Conservation (phyloP, 2,888 invertebrate genomes). For the Lithophane leautieri region DNA sequence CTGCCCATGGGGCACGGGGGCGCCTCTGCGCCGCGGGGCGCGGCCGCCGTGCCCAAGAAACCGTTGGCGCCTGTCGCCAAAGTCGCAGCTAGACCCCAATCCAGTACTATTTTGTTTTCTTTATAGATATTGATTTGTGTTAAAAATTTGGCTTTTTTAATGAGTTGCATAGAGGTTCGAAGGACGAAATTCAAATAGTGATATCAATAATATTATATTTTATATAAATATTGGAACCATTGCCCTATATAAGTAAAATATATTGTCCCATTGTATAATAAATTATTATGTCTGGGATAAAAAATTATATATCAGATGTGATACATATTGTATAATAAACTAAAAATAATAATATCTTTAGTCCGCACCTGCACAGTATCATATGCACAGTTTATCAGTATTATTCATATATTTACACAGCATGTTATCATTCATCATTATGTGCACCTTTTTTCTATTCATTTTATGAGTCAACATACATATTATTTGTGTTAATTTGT, state of each 20-base stretch:
- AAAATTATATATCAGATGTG: slow-evolving; percentile 48
- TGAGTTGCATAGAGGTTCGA: slow-evolving; percentile 50
- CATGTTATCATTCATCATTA: slow-evolving; percentile 59
- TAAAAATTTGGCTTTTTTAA: slow-evolving; percentile 60
- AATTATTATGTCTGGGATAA: slow-evolving; percentile 20
- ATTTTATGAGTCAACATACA: slow-evolving; percentile 34
- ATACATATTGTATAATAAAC: slow-evolving; percentile 53
- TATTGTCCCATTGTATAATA: slow-evolving; percentile 28
- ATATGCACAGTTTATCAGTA: slow-evolving; percentile 45
- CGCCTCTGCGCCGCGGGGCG: slow-evolving; percentile 87
- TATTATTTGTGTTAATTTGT: slow-evolving; percentile 31
- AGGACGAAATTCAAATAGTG: slow-evolving; percentile 18
- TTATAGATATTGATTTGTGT: slow-evolving; percentile 71
- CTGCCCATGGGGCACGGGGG: slow-evolving; percentile 96
- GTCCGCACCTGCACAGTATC: slow-evolving; percentile 64
- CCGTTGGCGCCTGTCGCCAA: slow-evolving; percentile 89
- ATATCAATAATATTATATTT: slow-evolving; percentile 51
- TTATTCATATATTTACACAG: slow-evolving; percentile 65
- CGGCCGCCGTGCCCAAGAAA: slow-evolving; percentile 83
- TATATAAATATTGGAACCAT: slow-evolving; percentile 72
- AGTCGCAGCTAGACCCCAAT: slow-evolving; percentile 92
- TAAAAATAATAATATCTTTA: slow-evolving; percentile 28
- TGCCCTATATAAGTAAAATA: slow-evolving; percentile 66
- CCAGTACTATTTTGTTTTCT: slow-evolving; percentile 87
- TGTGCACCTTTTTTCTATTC: slow-evolving; percentile 29